These are phyloP conservation scores for Nephrotoma guestfalica DNA, from an alignment of 2,888 invertebrate genomes.

Conservation along the genomic window DNA sequence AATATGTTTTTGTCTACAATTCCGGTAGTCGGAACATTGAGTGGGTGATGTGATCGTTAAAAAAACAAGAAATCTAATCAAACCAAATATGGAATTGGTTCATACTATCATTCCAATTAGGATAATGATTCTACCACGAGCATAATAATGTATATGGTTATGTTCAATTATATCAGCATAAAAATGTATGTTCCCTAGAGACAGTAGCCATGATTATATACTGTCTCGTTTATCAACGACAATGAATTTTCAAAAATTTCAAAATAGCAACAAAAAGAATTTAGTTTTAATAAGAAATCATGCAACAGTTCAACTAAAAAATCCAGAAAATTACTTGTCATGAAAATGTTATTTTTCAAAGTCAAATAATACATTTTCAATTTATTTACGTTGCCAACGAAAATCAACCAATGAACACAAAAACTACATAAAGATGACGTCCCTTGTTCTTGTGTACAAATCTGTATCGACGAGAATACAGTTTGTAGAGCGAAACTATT, in stretches of 20 bases:
- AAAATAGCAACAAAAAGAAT: background rate
- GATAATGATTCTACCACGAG: too few species aligned
- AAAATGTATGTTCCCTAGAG: background rate
- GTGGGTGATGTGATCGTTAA: too few species aligned
- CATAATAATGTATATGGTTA: too few species aligned
- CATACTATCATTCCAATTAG: too few species aligned
- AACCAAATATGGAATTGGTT: too few species aligned
- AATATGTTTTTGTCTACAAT: too few species aligned
- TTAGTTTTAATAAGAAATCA: background rate
- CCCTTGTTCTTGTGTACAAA: background rate
- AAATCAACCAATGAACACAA: background rate
- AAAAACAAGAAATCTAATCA: too few species aligned
- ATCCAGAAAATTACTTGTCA: background rate
- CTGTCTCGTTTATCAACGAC: background rate
- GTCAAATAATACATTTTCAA: background rate
- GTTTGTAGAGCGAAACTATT: background rate
- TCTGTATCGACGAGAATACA: background rate
- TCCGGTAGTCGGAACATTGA: too few species aligned
- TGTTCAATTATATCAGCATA: too few species aligned
- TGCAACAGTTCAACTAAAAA: background rate
- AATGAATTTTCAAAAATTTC: background rate
- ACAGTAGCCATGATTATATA: background rate
- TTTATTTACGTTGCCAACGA: background rate
- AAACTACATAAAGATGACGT: background rate
- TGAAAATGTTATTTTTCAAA: background rate